Evolutionary conservation across 1,140 invertebrate genomes (phyloP).

Genomic region (Drosophila mayri): DNA sequence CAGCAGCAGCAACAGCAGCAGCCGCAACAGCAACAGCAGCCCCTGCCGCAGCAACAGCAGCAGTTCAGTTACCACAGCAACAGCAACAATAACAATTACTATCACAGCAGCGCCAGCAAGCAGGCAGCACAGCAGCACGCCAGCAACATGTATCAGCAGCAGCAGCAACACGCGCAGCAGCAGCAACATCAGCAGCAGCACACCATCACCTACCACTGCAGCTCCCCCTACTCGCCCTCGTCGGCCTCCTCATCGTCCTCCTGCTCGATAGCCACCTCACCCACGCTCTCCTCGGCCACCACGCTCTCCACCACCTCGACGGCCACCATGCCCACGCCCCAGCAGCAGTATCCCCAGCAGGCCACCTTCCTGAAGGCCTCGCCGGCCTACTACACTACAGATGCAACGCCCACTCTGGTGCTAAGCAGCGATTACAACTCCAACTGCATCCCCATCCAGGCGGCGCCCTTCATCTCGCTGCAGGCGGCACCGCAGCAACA

Average conservation of each 20-base stretch:
- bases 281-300: conserved; percentile 76
- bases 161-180: conserved; percentile 64
- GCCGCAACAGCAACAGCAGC: conserved; percentile 38
- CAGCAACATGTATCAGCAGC: conserved; percentile 72
- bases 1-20: conserved; percentile 63
- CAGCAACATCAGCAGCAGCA: conserved; percentile 52
- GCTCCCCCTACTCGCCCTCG: conserved; percentile 80
- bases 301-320: conserved; percentile 79
- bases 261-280: conserved; percentile 81
- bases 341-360: conserved; percentile 63
- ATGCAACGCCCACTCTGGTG: conserved; percentile 74
- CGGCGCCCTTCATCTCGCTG: conserved; percentile 71
- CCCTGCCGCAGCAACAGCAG: conserved; percentile 33
- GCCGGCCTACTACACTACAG: conserved; percentile 65
- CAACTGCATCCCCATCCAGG: conserved; percentile 83
- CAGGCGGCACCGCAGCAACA: conserved; percentile 65
- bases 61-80: conserved; percentile 58
- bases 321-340: conserved; percentile 77
- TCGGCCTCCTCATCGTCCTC: conserved; percentile 83
- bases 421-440: conserved; percentile 81
- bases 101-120: conserved; percentile 50
- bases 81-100: conserved; percentile 51
- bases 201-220: conserved; percentile 73
- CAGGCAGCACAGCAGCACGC: conserved; percentile 57
- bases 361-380: conserved; percentile 74